Percentiles rank a stretch among this genome's conserved stretches.
These are phyloP conservation scores for Diarsia brunnea DNA, from an alignment of 2,888 invertebrate species.

Conservation along the genomic window DNA sequence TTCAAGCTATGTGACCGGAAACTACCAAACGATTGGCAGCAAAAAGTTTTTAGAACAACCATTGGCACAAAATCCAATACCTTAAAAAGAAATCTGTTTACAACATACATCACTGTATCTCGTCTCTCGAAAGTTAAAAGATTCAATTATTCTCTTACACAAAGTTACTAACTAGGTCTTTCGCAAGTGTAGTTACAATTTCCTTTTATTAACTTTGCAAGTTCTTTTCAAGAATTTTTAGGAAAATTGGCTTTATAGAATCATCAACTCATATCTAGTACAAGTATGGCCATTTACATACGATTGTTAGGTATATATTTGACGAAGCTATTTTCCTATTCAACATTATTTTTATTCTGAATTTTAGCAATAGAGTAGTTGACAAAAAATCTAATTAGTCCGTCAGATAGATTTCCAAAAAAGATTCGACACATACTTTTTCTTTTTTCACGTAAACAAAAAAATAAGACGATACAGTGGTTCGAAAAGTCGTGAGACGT, in stretches of 20 bases:
- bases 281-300: neutral
- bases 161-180: neutral
- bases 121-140: neutral
- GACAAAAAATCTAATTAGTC: no score
- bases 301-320: neutral
- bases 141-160: conserved; percentile 1
- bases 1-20: neutral
- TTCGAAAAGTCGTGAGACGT: no score
- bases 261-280: neutral
- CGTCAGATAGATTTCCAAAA: no score
- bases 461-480: no score
- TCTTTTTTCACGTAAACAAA: no score
- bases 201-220: neutral
- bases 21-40: neutral
- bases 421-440: no score
- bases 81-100: neutral
- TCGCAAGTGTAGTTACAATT: neutral
- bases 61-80: neutral
- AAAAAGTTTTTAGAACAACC: neutral
- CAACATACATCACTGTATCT: no score
- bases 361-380: no score
- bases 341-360: neutral
- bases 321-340: neutral
- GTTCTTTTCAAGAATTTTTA: neutral
- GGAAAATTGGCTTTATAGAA: neutral